These are phyloP conservation scores for Syngnathus rostellatus DNA, from an alignment of 2,797 vertebrate genomes.

Conservation along the genomic window DNA sequence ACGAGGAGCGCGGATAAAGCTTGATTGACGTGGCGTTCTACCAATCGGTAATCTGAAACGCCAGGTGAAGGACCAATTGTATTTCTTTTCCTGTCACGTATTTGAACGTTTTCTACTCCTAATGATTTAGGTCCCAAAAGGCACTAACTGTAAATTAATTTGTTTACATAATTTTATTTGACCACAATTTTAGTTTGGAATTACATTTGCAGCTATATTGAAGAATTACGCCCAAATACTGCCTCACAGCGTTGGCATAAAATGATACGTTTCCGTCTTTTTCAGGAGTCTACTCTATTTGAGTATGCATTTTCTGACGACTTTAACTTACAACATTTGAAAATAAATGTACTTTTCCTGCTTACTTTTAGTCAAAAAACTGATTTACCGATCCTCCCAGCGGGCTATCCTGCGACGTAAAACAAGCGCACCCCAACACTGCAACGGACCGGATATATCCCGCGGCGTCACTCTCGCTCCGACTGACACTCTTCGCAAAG, in stretches of 20 bases:
- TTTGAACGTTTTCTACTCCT: neutral
- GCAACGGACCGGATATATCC: conserved; percentile 30
- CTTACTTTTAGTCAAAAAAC: too few species aligned
- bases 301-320: too few species aligned
- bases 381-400: neutral
- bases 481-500: conserved; percentile 31
- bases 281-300: too few species aligned
- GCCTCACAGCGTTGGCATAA: too few species aligned
- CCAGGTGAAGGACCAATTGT: conserved; percentile 46
- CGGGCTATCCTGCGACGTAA: rapidly evolving
- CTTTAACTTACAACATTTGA: too few species aligned
- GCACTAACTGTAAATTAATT: neutral
- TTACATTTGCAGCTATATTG: neutral
- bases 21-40: conserved; percentile 31
- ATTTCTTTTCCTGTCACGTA: conserved; percentile 32
- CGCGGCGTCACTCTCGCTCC: conserved; percentile 33
- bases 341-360: too few species aligned
- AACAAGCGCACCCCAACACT: conserved; percentile 34
- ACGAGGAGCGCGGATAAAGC: conserved; percentile 13
- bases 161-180: neutral
- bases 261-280: too few species aligned
- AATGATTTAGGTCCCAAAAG: neutral
- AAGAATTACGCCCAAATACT: conserved; percentile 15
- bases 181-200: neutral
- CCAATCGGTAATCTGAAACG: conserved; percentile 28